Conservation (phyloP, 2,888 invertebrate genomes). For the Athrips mouffetella region DNA sequence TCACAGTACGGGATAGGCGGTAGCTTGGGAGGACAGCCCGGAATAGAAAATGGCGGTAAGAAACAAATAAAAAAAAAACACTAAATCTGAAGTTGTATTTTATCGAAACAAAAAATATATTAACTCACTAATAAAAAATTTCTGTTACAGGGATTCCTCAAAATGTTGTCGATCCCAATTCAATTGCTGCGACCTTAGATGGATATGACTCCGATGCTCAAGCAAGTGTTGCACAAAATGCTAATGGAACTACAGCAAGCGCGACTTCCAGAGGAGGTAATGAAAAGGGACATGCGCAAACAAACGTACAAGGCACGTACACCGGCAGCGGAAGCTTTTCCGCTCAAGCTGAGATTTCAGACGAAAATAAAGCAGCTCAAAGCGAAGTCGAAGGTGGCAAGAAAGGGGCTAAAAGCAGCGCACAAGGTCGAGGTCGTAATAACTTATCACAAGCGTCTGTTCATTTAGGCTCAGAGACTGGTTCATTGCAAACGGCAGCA, state of each 20-base stretch:
- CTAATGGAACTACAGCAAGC: conserved; percentile 84
- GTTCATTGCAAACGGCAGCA: conserved; percentile 85
- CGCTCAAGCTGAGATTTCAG: conserved; percentile 88
- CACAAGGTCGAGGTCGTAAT: conserved; percentile 85
- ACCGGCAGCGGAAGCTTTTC: conserved; percentile 88
- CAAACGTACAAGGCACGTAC: conserved; percentile 89
- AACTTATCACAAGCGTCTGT: conserved; percentile 89
- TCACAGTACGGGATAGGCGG: conserved; percentile 1
- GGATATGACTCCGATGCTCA: conserved; percentile 87
- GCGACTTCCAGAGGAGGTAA: conserved; percentile 88
- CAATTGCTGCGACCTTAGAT: conserved; percentile 53
- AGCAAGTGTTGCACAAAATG: conserved; percentile 77
- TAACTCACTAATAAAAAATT: neutral
- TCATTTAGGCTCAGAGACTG: conserved; percentile 85
- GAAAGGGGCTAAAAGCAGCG: conserved; percentile 85
- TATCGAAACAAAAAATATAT: neutral
- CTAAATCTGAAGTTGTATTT: neutral
- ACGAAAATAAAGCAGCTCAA: conserved; percentile 84
- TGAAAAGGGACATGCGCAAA: conserved; percentile 86
- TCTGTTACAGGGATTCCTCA: conserved; percentile 51
- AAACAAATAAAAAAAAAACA: neutral
- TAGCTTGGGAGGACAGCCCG: conserved; percentile 10
- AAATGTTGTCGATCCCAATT: conserved; percentile 61
- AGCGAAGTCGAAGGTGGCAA: conserved; percentile 84
- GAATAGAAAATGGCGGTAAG: conserved; percentile 6